phyloP scores from a whole-genome alignment of 2,113 vertebrate genomes.

The Theristicus caerulescens region DNA sequence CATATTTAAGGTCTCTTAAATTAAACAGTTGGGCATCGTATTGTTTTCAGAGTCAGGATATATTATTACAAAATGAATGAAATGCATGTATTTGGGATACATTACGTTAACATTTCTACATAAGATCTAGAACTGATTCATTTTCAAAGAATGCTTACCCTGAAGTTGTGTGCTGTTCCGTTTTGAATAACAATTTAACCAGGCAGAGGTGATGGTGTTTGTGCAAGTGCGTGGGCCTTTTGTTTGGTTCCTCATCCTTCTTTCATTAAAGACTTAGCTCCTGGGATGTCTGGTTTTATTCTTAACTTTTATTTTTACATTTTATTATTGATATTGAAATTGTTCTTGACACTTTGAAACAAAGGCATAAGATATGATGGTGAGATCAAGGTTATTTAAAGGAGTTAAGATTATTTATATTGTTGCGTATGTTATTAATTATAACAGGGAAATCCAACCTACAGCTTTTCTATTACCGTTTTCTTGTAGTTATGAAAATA shows the following conservation, averaged over 20 bases:
- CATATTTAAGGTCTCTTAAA: background rate
- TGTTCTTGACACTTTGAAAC: background rate
- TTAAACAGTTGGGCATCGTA: background rate
- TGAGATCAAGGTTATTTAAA: background rate
- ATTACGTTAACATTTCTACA: background rate
- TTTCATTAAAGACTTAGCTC: background rate
- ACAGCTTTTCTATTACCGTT: background rate
- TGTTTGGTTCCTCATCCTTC: background rate
- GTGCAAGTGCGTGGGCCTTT: background rate
- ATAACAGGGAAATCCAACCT: background rate
- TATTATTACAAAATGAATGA: background rate
- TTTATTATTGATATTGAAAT: background rate
- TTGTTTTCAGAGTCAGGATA: background rate
- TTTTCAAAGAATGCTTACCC: background rate
- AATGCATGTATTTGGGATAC: background rate
- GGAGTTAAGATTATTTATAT: background rate
- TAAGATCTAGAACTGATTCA: background rate
- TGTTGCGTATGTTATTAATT: background rate
- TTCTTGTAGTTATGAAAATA: background rate
- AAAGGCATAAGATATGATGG: background rate
- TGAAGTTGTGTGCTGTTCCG: background rate
- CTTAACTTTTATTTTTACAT: background rate
- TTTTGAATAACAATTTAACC: background rate
- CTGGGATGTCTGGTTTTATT: background rate
- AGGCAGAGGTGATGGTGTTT: background rate